Evolutionary conservation across 2,888 invertebrate species (phyloP), one percentile per base, ranked within the genome.

Genomic region (Drosophila incognita): DNA sequence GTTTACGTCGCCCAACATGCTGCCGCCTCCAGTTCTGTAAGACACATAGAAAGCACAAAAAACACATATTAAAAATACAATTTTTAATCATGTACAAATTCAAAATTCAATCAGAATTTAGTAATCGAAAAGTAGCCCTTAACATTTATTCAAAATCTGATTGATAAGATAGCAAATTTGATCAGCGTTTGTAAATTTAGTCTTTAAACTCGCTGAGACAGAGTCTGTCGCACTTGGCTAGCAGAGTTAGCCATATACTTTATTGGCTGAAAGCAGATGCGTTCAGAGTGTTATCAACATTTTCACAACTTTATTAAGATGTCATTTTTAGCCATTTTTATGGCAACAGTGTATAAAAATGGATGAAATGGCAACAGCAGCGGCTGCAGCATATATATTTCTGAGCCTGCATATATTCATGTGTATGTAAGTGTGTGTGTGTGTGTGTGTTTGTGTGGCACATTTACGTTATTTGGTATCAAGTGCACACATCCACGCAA

Each of bases 1-100:
- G 95, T 98, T 98, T 93, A 97, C 97, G 93, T 97, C 97, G 91
- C 97, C 97, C 93, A 97, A 95, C 96, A 97, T 97, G 94, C 97
- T 97, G 84, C 93, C 93, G 78, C 93, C 93, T 68, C 93, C 93
- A 89, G 93, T 92, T 75, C 93, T 93, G 72, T 18, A 88, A 21
- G 60, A 51, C 31, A 10, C 42, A n/a, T 35, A 8, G 4, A 46
- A 27, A 33, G 40, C 35, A 48, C 18, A 21, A 11, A 7, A 46
- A 11, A 33, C 7, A 24, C 2, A 18, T 18, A 35, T n/a, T 31
- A 29, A 1, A 35, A 27, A 18, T 27, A 24, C 1, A 2, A 36
- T 24, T 33, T 13, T 4, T 1, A 4, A 4, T 4, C 15, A 6
- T 27, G n/a, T 4, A 24, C 18, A n/a, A 15, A 56, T 42, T 15